Percentiles rank a stretch among this genome's conserved stretches.
Conservation (phyloP, 2,113 vertebrate species). For the Peromyscus maniculatus region DNA sequence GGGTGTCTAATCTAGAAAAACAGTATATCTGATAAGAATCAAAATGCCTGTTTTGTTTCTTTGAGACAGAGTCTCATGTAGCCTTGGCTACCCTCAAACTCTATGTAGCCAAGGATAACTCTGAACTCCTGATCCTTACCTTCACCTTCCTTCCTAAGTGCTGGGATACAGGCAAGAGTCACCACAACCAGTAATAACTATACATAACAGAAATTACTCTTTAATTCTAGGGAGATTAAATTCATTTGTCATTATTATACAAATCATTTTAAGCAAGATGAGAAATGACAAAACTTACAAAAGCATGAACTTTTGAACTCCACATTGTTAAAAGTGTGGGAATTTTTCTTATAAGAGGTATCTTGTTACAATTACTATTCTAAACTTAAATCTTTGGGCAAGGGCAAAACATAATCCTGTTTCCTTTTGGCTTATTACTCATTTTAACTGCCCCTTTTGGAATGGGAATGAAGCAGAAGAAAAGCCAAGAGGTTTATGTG, state of each 20-base stretch:
- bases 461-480: neutral
- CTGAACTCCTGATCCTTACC: neutral
- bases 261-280: constrained; percentile 60
- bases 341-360: constrained; percentile 40
- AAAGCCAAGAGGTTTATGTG: neutral
- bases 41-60: constrained; percentile 15
- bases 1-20: constrained; percentile 66
- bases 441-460: constrained; percentile 27
- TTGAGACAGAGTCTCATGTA: neutral
- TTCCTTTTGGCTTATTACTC: neutral
- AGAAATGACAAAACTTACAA: constrained; percentile 62
- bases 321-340: neutral
- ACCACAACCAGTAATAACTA: neutral
- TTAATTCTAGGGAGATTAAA: constrained; percentile 53
- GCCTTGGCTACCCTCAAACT: neutral
- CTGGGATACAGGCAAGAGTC: neutral
- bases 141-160: neutral
- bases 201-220: constrained; percentile 49
- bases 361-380: neutral
- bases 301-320: constrained; percentile 22
- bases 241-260: constrained; percentile 25
- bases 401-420: constrained; percentile 12
- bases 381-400: constrained; percentile 58
- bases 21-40: constrained; percentile 47
- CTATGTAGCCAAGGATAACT: neutral